Conservation (phyloP, 2,797 vertebrate genomes). For the Notoglanidium macrostoma region DNA sequence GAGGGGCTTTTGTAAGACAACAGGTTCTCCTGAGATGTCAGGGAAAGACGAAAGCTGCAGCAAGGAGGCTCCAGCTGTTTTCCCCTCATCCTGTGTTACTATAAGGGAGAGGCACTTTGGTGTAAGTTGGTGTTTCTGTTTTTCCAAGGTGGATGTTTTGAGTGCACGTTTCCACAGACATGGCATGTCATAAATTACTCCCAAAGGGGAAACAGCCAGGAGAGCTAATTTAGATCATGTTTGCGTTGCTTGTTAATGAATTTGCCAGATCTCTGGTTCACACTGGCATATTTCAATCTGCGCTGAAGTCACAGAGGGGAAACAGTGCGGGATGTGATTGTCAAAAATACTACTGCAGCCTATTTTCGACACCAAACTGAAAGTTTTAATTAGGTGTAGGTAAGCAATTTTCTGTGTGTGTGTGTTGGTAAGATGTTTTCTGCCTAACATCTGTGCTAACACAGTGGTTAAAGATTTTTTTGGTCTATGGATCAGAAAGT, state of each 20-base stretch:
- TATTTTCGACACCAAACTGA: constrained; percentile 1
- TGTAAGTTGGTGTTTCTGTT: constrained; percentile 57
- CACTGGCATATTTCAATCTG: neutral
- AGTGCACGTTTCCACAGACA: constrained; percentile 50
- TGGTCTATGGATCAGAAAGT: neutral
- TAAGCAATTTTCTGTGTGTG: neutral
- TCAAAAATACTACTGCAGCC: neutral
- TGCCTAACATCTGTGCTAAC: neutral
- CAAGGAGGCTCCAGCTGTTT: constrained; percentile 65
- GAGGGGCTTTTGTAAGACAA: constrained; percentile 52
- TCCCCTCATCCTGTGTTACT: constrained; percentile 70
- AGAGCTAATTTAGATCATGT: constrained; percentile 11
- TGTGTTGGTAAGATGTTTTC: neutral
- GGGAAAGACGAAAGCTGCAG: constrained; percentile 56
- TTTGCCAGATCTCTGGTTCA: neutral
- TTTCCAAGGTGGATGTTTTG: constrained; percentile 57
- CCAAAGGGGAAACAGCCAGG: neutral
- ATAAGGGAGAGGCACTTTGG: constrained; percentile 44
- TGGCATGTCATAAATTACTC: constrained; percentile 45
- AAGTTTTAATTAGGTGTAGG: neutral
- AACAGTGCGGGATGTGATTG: neutral
- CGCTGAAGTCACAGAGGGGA: neutral
- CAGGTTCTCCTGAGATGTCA: constrained; percentile 32
- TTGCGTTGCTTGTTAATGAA: constrained; percentile 26
- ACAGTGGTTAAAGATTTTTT: too few species aligned